phyloP scores from a whole-genome alignment of 2,797 vertebrate genomes.

The Helostoma temminkii region DNA sequence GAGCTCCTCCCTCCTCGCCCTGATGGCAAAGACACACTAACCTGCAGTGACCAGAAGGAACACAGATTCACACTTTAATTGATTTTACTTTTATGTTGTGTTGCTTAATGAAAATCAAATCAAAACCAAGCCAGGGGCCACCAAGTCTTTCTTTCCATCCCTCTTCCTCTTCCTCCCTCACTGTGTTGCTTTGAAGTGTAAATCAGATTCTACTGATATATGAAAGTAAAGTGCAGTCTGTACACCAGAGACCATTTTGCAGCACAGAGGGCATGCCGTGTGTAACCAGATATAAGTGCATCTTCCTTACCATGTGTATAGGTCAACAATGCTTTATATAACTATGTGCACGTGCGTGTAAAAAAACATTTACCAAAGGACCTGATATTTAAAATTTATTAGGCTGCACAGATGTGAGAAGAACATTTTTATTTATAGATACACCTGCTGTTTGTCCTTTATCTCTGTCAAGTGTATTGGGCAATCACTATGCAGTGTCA shows the following conservation, averaged over 20 bases:
- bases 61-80: slow-evolving; percentile 67
- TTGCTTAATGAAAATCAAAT: slow-evolving; percentile 80
- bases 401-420: not conserved
- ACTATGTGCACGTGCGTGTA: not conserved
- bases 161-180: slow-evolving; percentile 13
- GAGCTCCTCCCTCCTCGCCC: slow-evolving; percentile 33
- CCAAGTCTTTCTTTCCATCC: slow-evolving; percentile 13
- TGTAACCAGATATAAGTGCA: slow-evolving; percentile 60
- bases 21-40: slow-evolving; percentile 48
- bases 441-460: slow-evolving; percentile 10
- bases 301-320: slow-evolving; percentile 48
- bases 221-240: slow-evolving; percentile 73
- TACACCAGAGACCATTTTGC: slow-evolving; percentile 71
- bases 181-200: slow-evolving; percentile 80
- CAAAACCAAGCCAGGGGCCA: slow-evolving; percentile 67
- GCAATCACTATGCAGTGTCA: slow-evolving; percentile 1
- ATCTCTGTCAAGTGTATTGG: not conserved
- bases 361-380: slow-evolving; percentile 10
- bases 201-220: slow-evolving; percentile 81
- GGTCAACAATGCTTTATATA: slow-evolving; percentile 54
- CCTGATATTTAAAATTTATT: slow-evolving; percentile 27
- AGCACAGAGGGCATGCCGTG: slow-evolving; percentile 61
- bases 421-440: slow-evolving; percentile 2
- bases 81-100: slow-evolving; percentile 77
- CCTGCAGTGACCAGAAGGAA: slow-evolving; percentile 63